Evolutionary conservation across 30 jellyfish, hydroid and myxozoan genomes (phyloP).

Genomic region (Turritopsis dohrnii): DNA sequence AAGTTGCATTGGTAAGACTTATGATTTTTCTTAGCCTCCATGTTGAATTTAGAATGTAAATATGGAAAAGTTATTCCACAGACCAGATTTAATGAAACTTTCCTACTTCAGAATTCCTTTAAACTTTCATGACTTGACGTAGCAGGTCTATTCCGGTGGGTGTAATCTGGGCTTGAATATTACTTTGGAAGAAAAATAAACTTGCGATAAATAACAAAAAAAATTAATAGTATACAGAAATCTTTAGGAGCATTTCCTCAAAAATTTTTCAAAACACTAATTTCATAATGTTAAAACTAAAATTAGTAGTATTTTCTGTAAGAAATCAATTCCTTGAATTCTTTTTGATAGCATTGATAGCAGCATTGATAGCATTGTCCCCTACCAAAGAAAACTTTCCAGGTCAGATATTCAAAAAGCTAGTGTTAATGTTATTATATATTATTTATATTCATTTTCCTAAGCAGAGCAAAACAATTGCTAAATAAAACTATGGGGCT

Average conservation of each 20-base stretch:
- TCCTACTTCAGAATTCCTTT: background rate
- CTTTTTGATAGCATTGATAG: background rate
- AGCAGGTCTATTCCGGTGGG: slow-evolving; percentile 5
- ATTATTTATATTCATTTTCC: too few relatives aligned
- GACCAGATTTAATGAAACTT: slow-evolving; percentile 15
- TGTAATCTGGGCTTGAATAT: background rate
- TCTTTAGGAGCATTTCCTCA: background rate
- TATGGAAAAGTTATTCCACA: slow-evolving; percentile 3
- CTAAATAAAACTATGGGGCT: too few relatives aligned
- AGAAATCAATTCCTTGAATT: background rate
- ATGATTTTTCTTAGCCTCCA: slow-evolving; percentile 17
- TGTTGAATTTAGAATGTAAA: slow-evolving; percentile 23
- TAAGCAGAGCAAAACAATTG: too few relatives aligned
- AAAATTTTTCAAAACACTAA: background rate
- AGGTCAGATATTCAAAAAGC: too few relatives aligned
- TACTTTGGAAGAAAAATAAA: background rate
- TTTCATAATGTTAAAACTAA: background rate
- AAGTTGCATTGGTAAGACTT: slow-evolving; percentile 48
- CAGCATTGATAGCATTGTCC: too few relatives aligned
- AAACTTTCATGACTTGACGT: background rate
- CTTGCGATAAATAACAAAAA: background rate
- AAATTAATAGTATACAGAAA: background rate
- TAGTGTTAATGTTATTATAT: too few relatives aligned
- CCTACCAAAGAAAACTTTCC: too few relatives aligned
- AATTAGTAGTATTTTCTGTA: too few relatives aligned